phyloP scores from a whole-genome alignment of 2,888 invertebrate genomes.

The Pristionchus exspectatus region DNA sequence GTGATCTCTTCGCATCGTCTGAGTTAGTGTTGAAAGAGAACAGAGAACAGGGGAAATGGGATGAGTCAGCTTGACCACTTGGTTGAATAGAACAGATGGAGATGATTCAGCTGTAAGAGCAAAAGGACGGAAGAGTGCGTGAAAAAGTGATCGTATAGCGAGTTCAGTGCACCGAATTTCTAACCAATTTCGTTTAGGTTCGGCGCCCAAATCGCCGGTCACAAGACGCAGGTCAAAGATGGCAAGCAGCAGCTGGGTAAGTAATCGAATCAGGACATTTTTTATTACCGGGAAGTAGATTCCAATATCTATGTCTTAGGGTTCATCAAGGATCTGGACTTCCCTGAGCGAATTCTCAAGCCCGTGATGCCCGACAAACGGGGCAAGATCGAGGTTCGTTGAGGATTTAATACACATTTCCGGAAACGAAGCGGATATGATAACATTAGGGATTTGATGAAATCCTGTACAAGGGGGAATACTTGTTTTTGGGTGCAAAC shows the following conservation, averaged over 20 bases:
- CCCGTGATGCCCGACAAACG: slow-evolving; percentile 53
- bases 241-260: slow-evolving; percentile 38
- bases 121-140: neutral
- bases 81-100: neutral
- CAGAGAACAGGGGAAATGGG: neutral
- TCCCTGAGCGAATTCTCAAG: slow-evolving; percentile 46
- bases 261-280: neutral
- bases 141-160: neutral
- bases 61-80: neutral
- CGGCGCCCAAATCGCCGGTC: slow-evolving; percentile 53
- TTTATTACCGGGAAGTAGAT: neutral
- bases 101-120: slow-evolving; percentile 31
- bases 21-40: neutral
- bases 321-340: slow-evolving; percentile 52
- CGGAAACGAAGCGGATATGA: neutral
- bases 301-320: neutral
- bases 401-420: neutral
- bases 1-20: neutral
- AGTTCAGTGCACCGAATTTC: neutral
- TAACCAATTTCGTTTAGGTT: slow-evolving; percentile 44
- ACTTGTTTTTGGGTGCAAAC: neutral
- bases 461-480: neutral
- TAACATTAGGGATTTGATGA: neutral
- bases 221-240: slow-evolving; percentile 53
- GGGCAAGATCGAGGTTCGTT: slow-evolving; percentile 26